These are phyloP conservation scores for Desmodus rotundus DNA, from an alignment of 2,113 vertebrate genomes.

Conservation along the genomic window DNA sequence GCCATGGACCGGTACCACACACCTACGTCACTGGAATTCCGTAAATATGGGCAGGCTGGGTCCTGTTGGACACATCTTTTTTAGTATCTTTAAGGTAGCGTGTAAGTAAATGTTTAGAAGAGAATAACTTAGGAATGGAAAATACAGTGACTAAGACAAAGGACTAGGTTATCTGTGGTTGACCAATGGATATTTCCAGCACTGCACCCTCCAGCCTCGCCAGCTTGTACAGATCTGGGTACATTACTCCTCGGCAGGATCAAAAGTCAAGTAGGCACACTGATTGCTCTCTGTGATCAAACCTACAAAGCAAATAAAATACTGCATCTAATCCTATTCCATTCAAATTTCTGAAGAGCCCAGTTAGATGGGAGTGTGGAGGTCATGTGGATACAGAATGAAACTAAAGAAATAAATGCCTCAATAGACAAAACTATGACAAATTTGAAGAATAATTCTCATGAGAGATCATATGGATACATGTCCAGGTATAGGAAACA, in stretches of 20 bases:
- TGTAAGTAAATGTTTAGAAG: not conserved
- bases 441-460: not conserved
- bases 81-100: not conserved
- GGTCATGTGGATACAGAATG: not conserved
- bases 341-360: not conserved
- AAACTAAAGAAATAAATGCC: not conserved
- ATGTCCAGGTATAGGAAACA: not conserved
- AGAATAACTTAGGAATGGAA: not conserved
- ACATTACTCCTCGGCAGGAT: not conserved
- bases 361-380: not conserved
- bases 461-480: not conserved
- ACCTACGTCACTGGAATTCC: not conserved
- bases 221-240: not conserved
- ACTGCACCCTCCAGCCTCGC: not conserved
- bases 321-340: not conserved
- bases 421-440: not conserved
- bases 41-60: not conserved
- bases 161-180: not conserved
- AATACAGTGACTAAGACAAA: slow-evolving; percentile 12
- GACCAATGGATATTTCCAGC: not conserved
- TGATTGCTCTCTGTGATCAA: not conserved
- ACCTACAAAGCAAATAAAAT: not conserved
- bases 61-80: not conserved
- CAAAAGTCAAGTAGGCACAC: not conserved
- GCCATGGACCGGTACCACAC: not conserved